phyloP scores from a whole-genome alignment of 92 coral and sea anemone genomes.

The Bergia sp. region DNA sequence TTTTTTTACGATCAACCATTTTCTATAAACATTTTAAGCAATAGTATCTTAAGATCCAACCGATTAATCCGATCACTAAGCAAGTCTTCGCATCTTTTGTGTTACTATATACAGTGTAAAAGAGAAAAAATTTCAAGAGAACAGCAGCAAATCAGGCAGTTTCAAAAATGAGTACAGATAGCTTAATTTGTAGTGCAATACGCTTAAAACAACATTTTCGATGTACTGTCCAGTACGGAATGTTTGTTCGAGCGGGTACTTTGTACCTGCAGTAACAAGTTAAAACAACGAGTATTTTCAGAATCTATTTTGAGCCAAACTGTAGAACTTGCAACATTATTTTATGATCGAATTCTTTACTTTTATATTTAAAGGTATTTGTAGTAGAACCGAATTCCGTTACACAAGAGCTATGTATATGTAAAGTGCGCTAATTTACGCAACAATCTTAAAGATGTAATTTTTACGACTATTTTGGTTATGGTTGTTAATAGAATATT shows the following conservation, averaged over 20 bases:
- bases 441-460: constrained; percentile 43
- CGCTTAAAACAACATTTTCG: constrained; percentile 6
- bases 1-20: constrained; percentile 43
- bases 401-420: constrained; percentile 28
- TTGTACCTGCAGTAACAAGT: constrained; percentile 16
- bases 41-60: constrained; percentile 1
- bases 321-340: constrained; percentile 41
- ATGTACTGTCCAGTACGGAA: constrained; percentile 23
- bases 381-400: constrained; percentile 34
- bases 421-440: constrained; percentile 42
- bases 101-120: neutral
- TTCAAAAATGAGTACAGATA: neutral
- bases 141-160: constrained; percentile 2
- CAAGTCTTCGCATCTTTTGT: constrained; percentile 2
- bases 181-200: constrained; percentile 6
- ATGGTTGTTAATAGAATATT: constrained; percentile 50
- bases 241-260: constrained; percentile 31
- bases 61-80: neutral
- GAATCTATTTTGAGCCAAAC: constrained; percentile 45
- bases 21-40: constrained; percentile 26
- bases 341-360: constrained; percentile 51
- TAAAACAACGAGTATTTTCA: constrained; percentile 38
- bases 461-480: constrained; percentile 50
- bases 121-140: constrained; percentile 41
- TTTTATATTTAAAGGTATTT: constrained; percentile 44